These are phyloP conservation scores for Hozukius guyotensis DNA, from an alignment of 2,797 vertebrate genomes.

Conservation along the genomic window DNA sequence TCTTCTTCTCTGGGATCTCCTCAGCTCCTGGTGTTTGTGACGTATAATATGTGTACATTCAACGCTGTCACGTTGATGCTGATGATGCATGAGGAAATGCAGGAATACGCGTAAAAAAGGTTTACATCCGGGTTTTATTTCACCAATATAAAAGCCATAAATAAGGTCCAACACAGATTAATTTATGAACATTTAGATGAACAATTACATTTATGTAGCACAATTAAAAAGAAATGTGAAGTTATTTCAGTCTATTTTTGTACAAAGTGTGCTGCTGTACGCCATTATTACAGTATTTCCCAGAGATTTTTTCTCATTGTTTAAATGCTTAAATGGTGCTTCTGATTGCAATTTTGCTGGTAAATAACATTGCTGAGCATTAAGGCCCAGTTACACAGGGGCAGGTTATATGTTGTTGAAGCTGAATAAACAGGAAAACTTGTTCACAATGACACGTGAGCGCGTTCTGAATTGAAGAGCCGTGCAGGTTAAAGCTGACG, in stretches of 20 bases:
- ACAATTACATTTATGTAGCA: background rate
- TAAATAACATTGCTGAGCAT: slow-evolving; percentile 29
- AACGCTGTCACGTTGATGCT: background rate
- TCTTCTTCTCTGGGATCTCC: background rate
- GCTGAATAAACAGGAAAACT: slow-evolving; percentile 35
- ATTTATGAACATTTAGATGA: slow-evolving; percentile 9
- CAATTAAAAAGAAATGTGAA: background rate
- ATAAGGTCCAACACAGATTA: background rate
- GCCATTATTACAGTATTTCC: slow-evolving; percentile 27
- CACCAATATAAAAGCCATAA: background rate
- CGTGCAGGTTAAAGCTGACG: slow-evolving; percentile 35
- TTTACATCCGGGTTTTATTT: slow-evolving; percentile 51
- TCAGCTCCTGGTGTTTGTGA: slow-evolving; percentile 1
- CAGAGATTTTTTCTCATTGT: slow-evolving; percentile 18
- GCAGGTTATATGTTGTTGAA: background rate
- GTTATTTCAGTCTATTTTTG: background rate
- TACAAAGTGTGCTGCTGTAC: slow-evolving; percentile 1
- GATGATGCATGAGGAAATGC: slow-evolving; percentile 27
- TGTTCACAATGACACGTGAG: slow-evolving; percentile 3
- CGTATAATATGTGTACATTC: background rate
- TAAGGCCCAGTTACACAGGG: background rate
- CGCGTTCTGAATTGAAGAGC: slow-evolving; percentile 3
- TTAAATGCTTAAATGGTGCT: slow-evolving; percentile 16
- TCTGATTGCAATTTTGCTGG: slow-evolving; percentile 40
- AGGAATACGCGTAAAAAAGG: slow-evolving; percentile 2